Conservation (phyloP, 2,888 invertebrate species). For the Actias luna region DNA sequence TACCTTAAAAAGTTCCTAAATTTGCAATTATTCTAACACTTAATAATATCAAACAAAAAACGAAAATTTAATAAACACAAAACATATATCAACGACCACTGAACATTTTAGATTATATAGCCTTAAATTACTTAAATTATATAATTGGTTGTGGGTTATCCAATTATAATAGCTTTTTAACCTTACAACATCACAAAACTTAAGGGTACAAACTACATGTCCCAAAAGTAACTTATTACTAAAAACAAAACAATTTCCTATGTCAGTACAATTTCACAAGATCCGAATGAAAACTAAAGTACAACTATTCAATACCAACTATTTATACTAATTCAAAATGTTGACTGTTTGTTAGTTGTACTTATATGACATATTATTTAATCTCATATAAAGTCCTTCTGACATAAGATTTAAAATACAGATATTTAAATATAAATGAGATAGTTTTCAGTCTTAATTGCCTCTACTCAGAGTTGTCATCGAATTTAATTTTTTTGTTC, state of each 20-base stretch:
- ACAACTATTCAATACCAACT: too few species aligned
- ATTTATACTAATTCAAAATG: too few species aligned
- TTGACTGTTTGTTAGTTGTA: too few species aligned
- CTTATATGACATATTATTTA: background rate
- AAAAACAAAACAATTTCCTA: background rate
- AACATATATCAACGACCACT: background rate
- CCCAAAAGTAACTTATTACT: background rate
- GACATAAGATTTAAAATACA: background rate
- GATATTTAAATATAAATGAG: slow-evolving; percentile 13
- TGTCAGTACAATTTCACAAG: background rate
- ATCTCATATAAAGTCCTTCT: background rate
- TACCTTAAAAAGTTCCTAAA: background rate
- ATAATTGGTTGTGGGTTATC: background rate
- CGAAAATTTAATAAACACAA: background rate
- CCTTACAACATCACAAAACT: background rate
- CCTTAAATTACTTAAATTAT: background rate
- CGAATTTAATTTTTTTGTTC: slow-evolving; percentile 65
- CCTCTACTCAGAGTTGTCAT: slow-evolving; percentile 38
- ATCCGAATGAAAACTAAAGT: background rate
- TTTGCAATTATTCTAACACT: background rate
- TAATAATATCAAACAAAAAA: background rate
- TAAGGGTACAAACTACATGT: background rate
- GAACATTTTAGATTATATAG: background rate
- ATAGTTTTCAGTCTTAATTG: slow-evolving; percentile 36
- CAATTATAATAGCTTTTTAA: background rate